Evolutionary conservation across 2,113 vertebrate genomes (phyloP).

Genomic region (Ceratotherium simum): DNA sequence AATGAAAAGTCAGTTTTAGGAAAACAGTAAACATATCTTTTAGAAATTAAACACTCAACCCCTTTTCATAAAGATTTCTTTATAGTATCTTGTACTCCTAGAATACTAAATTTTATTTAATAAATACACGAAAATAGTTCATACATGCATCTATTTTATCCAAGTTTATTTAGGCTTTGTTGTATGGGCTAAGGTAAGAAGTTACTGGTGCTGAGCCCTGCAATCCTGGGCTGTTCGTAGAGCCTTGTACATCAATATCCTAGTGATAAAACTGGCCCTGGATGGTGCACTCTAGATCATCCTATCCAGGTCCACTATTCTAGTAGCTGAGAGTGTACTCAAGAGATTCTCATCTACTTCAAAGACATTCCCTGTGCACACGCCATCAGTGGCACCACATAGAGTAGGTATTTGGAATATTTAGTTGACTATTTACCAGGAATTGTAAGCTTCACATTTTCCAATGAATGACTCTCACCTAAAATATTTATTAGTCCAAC

Average conservation of each 20-base stretch:
- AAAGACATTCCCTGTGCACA: not conserved
- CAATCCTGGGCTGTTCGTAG: not conserved
- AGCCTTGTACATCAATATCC: not conserved
- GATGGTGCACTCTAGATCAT: not conserved
- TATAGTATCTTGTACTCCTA: not conserved
- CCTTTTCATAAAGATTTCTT: slow-evolving; percentile 27
- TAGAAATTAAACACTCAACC: not conserved
- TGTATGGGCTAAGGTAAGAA: not conserved
- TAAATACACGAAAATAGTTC: not conserved
- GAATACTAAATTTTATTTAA: slow-evolving; percentile 43
- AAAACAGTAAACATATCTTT: slow-evolving; percentile 34
- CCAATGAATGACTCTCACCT: not conserved
- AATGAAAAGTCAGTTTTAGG: slow-evolving; percentile 47
- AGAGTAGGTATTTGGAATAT: not conserved
- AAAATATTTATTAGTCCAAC: slow-evolving; percentile 40
- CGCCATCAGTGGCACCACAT: too few species aligned
- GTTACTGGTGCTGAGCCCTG: not conserved
- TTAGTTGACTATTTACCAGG: slow-evolving; percentile 21
- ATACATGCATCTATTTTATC: not conserved
- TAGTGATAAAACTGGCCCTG: not conserved
- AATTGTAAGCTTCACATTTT: slow-evolving; percentile 42
- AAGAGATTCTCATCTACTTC: not conserved
- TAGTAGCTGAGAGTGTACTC: not conserved
- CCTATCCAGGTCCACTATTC: not conserved
- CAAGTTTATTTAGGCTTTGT: not conserved